phyloP scores from a whole-genome alignment of 2,888 invertebrate genomes.

The Caenorhabditis sp. region DNA sequence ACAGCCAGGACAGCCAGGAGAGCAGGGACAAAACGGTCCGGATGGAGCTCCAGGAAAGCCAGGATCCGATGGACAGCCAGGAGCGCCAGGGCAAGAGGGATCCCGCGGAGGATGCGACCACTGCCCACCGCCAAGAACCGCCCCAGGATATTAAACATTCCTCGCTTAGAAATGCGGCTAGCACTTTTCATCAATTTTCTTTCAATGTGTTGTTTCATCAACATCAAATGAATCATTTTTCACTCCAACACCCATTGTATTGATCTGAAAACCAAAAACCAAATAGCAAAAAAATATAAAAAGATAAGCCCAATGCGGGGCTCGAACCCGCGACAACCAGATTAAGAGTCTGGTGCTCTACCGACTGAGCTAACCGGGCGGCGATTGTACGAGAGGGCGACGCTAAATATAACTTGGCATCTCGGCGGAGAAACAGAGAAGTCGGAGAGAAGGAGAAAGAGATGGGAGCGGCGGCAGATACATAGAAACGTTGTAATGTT shows the following conservation, averaged over 20 bases:
- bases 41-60: slow-evolving; percentile 64
- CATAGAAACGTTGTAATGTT: background rate
- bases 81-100: slow-evolving; percentile 64
- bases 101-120: slow-evolving; percentile 60
- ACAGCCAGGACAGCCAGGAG: slow-evolving; percentile 66
- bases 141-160: slow-evolving; percentile 67
- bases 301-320: slow-evolving; percentile 75
- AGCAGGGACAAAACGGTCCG: slow-evolving; percentile 66
- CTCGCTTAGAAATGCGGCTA: background rate
- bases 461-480: background rate
- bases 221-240: slow-evolving; percentile 37
- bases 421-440: background rate
- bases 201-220: slow-evolving; percentile 16
- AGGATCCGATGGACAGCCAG: slow-evolving; percentile 65
- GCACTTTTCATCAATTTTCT: background rate
- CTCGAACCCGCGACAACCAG: slow-evolving; percentile 78
- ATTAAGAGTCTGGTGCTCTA: slow-evolving; percentile 79
- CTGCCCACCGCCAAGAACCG: slow-evolving; percentile 68
- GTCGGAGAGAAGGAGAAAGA: background rate
- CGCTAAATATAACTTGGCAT: background rate
- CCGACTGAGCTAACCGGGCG: slow-evolving; percentile 78
- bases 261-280: background rate
- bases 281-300: slow-evolving; percentile 7
- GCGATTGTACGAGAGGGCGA: slow-evolving; percentile 6
- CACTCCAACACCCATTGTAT: background rate